Evolutionary conservation across 1,140 invertebrate genomes (phyloP).

Genomic region (Olivierus martensii): DNA sequence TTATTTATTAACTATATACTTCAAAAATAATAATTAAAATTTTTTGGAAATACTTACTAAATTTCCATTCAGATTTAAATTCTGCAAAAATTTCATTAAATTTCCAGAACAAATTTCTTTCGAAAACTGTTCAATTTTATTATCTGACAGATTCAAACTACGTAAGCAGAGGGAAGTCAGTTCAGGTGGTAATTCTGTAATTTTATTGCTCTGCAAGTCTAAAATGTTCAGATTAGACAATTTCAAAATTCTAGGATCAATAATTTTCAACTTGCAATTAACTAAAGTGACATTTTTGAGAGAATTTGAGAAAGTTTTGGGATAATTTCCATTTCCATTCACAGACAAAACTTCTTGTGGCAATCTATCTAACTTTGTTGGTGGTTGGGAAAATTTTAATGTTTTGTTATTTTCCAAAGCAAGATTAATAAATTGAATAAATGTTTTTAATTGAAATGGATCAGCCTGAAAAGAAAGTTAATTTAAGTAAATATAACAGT

Average conservation of each 20-base stretch:
- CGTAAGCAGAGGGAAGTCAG: background rate
- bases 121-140: conserved; percentile 10
- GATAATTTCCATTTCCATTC: conserved; percentile 3
- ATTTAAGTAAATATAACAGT: too few relatives aligned
- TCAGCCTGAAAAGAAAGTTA: conserved; percentile 12
- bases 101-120: background rate
- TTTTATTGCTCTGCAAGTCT: conserved; percentile 6
- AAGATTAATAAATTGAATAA: conserved; percentile 9
- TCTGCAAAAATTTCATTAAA: conserved; percentile 3
- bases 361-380: conserved; percentile 7
- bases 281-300: conserved; percentile 7
- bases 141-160: conserved; percentile 6
- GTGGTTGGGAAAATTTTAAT: conserved; percentile 5
- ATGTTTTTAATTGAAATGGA: conserved; percentile 11
- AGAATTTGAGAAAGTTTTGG: conserved; percentile 5
- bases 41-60: conserved; percentile 1
- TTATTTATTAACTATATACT: background rate
- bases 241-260: conserved; percentile 3
- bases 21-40: background rate
- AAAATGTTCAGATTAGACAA: conserved; percentile 5
- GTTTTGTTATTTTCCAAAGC: conserved; percentile 6
- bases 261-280: conserved; percentile 1
- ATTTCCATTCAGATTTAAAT: conserved; percentile 7
- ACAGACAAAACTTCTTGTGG: conserved; percentile 7
- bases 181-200: conserved; percentile 6